Evolutionary conservation across 2,113 vertebrate species (phyloP), one percentile per base, ranked within the genome.

Genomic region (Reinhardtius hippoglossoides): DNA sequence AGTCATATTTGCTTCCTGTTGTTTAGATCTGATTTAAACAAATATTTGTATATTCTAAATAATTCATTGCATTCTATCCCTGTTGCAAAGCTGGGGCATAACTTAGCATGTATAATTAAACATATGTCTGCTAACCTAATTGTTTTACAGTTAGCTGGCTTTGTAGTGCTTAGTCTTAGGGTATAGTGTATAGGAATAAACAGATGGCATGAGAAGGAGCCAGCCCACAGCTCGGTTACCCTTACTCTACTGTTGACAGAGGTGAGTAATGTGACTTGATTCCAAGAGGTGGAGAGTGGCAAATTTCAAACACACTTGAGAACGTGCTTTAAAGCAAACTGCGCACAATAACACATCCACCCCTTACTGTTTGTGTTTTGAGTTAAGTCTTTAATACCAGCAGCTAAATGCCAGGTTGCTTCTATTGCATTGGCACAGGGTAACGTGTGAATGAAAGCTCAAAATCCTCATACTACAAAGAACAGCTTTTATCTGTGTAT

Each of bases 51-150:
- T 60, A 81, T 74, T 68, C 50, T 86, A 73, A 90, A 86, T 83
- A 81, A 87, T 88, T 87, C 68, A 80, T 76, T 24, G 42, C 55
- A 52, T 71, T 78, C 76, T 66, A 61, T 76, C 76, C 61, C 66
- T 62, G 58, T 77, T 85, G 76, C 65, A 78, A 78, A 81, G 76
- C 58, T 20, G 20, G 58, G 74, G 66, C 74, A 85, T 86, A 80
- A 87, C 85, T 90, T 82, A 81, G 80, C 71, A 89, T 89, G 72
- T 88, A 88, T 91, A 93, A 91, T 87, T 83, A 67, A 84, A 73
- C 84, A 85, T 85, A 87, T 87, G 88, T 89, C 88, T 88, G 83
- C 75, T 85, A 87, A 88, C 90, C 82, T 88, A 88, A 91, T 90
- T 88, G 89, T 87, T 83, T 87, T 82, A 83, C 85, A 88, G 84